Percentiles rank a stretch among this genome's conserved stretches.
These are phyloP conservation scores for Schizopygopsis malacanthus DNA, from an alignment of 2,797 vertebrate genomes.

Conservation along the genomic window DNA sequence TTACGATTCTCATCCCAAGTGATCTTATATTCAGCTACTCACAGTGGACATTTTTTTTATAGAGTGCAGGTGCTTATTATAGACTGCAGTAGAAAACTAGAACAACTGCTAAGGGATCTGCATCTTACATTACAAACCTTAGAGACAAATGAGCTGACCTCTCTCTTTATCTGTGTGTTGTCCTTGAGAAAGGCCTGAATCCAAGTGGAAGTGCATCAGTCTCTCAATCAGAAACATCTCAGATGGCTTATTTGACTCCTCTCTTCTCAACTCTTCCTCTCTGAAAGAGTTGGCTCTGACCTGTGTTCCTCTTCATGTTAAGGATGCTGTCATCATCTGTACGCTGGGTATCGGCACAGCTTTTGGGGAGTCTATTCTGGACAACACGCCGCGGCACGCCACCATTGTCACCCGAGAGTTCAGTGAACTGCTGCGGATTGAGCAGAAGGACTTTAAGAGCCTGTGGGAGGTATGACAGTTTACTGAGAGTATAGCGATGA, in stretches of 20 bases:
- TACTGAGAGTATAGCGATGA: neutral
- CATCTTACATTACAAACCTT: neutral
- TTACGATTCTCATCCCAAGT: neutral
- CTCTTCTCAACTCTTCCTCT: neutral
- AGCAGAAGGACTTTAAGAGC: conserved; percentile 93
- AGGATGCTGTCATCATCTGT: conserved; percentile 97
- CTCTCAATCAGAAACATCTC: conserved; percentile 2
- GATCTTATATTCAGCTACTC: neutral
- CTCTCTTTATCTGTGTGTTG: neutral
- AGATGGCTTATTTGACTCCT: neutral
- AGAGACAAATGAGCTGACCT: neutral
- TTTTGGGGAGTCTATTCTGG: conserved; percentile 97
- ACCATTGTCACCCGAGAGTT: conserved; percentile 93
- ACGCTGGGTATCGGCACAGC: conserved; percentile 93
- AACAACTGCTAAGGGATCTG: conserved; percentile 16
- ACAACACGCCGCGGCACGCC: conserved; percentile 95
- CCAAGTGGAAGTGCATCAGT: neutral
- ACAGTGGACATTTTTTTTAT: conserved; percentile 23
- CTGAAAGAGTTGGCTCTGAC: neutral
- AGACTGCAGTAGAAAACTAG: conserved; percentile 12
- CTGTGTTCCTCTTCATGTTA: conserved; percentile 48
- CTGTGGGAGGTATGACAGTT: conserved; percentile 91
- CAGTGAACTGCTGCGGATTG: conserved; percentile 93
- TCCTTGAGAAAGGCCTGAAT: neutral
- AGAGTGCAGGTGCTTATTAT: conserved; percentile 40